Evolutionary conservation across 2,888 invertebrate genomes (phyloP).

Genomic region (Noctua pronuba): DNA sequence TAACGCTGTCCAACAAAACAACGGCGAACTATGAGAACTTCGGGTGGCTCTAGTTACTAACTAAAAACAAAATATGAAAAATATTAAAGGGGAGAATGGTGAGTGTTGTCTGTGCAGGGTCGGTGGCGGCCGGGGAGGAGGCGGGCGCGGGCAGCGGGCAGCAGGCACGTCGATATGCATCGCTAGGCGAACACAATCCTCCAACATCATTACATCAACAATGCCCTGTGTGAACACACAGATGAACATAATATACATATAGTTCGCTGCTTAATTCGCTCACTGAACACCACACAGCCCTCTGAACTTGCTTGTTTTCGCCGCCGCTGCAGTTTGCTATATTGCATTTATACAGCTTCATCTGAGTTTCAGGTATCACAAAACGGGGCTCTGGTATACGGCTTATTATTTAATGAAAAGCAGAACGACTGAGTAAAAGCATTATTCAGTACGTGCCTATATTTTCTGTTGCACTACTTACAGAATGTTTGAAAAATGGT

Average conservation of each 20-base stretch:
- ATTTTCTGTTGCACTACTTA: background rate
- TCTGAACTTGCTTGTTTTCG: constrained; percentile 50
- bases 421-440: background rate
- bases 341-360: constrained; percentile 38
- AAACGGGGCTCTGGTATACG: constrained; percentile 2
- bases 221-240: constrained; percentile 58
- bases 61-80: constrained; percentile 47
- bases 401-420: constrained; percentile 7
- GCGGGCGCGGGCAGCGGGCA: constrained; percentile 19
- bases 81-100: constrained; percentile 39
- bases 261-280: constrained; percentile 60
- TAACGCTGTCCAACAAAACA: constrained; percentile 39
- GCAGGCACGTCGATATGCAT: constrained; percentile 73
- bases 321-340: constrained; percentile 41
- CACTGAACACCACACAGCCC: constrained; percentile 62
- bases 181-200: constrained; percentile 73
- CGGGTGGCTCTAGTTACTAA: constrained; percentile 17
- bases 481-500: background rate
- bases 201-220: constrained; percentile 74
- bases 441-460: background rate
- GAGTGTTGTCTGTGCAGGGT: constrained; percentile 30
- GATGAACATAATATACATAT: constrained; percentile 44
- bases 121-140: constrained; percentile 5
- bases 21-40: constrained; percentile 22
- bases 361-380: constrained; percentile 28